Base-by-base conservation (phyloP, 2,797 vertebrate genomes). In the Propithecus perrieri region DNA sequence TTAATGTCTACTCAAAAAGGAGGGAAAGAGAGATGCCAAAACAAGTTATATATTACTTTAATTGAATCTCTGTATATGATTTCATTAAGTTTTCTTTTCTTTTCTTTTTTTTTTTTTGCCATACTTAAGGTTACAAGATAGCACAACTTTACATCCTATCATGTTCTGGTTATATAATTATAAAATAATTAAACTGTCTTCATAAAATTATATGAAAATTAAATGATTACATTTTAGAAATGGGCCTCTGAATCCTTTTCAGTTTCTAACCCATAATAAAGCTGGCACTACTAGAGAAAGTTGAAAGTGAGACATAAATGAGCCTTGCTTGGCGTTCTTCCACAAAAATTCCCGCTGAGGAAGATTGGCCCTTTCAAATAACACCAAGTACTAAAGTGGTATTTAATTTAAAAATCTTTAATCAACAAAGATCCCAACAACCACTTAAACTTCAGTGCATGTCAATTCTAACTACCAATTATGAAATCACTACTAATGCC, bases 341-440 rank as follows among this genome's bases (percentile, higher is more conserved):
- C 95, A 89, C 79, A 79, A 63, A 92, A 85, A 75, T 92, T 94
- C 94, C 94, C 95, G 95, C 97, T 97, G 95, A 46, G 87, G 69
- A 96, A 97, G 95, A 97, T 43, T 94, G 87, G 94, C 67, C 81
- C 96, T 91, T 97, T 95, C 94, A 86, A 88, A 95, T 38, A 97
- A 71, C 81, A 86, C n/a, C 18, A 79, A 74, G 65, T 13, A 91
- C 71, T 92, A 95, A 95, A 91, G 90, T 89, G 88, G 88, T 72
- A 92, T 94, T 97, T 97, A 97, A 89, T 97, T 96, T 67, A 92
- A 96, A 96, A 91, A 89, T 95, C 81, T 89, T 65, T 94, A 96
- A 92, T 95, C 85, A 95, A 85, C 61, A 76, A 91, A 79, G 46
- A 88, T 63, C 80, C 71, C 81, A 96, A 95, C 89, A 97, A 93